Percentiles rank a stretch among this genome's conserved stretches.
These are phyloP conservation scores for Monochamus alternatus DNA, from an alignment of 2,888 invertebrate species.

Conservation along the genomic window DNA sequence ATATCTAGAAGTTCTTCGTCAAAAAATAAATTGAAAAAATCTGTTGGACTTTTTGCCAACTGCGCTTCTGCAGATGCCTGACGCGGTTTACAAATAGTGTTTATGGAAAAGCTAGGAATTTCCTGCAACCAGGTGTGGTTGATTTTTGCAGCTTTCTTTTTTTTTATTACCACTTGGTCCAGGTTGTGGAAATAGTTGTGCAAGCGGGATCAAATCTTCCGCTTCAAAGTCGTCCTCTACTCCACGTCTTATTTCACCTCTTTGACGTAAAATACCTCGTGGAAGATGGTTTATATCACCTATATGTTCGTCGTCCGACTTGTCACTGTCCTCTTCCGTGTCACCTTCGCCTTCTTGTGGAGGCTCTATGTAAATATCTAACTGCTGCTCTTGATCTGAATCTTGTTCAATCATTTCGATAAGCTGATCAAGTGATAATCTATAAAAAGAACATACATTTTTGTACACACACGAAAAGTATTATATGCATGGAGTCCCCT, in stretches of 20 bases:
- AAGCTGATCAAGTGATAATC: constrained; percentile 24
- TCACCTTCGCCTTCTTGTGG: not conserved
- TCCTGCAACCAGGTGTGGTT: constrained; percentile 12
- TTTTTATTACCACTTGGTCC: not conserved
- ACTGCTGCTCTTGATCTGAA: constrained; percentile 16
- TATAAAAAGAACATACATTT: constrained; percentile 28
- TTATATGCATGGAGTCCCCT: constrained; percentile 22
- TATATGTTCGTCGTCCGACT: constrained; percentile 30
- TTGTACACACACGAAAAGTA: not conserved
- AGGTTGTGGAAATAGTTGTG: constrained; percentile 12
- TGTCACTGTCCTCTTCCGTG: constrained; percentile 29
- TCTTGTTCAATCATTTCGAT: constrained; percentile 18
- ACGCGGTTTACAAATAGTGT: constrained; percentile 17
- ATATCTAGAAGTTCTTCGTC: constrained; percentile 12
- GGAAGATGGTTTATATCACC: constrained; percentile 32
- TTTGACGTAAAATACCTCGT: constrained; percentile 25
- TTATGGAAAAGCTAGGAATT: constrained; percentile 15
- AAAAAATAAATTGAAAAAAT: constrained; percentile 31
- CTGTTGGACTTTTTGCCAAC: constrained; percentile 26
- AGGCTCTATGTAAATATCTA: constrained; percentile 22
- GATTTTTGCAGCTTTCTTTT: too few species aligned
- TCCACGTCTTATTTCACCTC: constrained; percentile 21
- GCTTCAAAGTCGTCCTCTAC: constrained; percentile 8
- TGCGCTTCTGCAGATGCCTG: constrained; percentile 20
- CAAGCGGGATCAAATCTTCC: constrained; percentile 3